Base-by-base conservation (phyloP, 2,888 invertebrate species). In the Drosophila siamana region DNA sequence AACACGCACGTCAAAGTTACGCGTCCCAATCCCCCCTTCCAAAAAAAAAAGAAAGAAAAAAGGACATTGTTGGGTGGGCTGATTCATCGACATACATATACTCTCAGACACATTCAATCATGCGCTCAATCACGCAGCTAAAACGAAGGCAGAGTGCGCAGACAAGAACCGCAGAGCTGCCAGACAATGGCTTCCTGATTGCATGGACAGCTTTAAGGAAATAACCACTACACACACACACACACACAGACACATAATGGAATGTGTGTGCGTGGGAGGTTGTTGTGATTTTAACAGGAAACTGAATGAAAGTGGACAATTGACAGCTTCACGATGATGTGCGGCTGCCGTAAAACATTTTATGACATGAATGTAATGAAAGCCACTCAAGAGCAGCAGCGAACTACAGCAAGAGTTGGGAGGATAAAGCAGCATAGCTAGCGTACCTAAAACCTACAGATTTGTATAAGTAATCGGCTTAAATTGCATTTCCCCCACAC, bases 151-250 rank as follows among this genome's bases (percentile, higher is more conserved):
- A 61, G 50, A 43, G 47, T 47, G 54, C 44, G 51, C 70, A 43
- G 61, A 30, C 36, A 63, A 43, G 15, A 48, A 62, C 5, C 40
- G 59, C 66, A 59, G 57, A 59, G 60, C 44, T 33, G 41, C 22
- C 71, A 70, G 71, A 88, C 85, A 88, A 88, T 88, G 66, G 81
- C 69, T 74, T 79, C 62, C 79, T 86, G 88, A 86, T 86, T 86
- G 80, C 64, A 66, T 51, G 80, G 65, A 76, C 73, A 66, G 69
- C 68, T 80, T 84, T 74, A 80, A 75, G 88, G 81, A 86, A 86
- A 84, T 77, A 79, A 54, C 40, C 64, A 73, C 47, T 43, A 63
- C 40, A 65, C 51, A 28, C 60, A 15, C 48, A 36, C 38, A 55
- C 44, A 36, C 28, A 59, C 54, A 57, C 40, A 28, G 44, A 55